A percentile compares a stretch with the other conserved stretches of the same genome.
Evolutionary conservation across 2,797 vertebrate genomes (phyloP).

Genomic region (Menidia menidia): DNA sequence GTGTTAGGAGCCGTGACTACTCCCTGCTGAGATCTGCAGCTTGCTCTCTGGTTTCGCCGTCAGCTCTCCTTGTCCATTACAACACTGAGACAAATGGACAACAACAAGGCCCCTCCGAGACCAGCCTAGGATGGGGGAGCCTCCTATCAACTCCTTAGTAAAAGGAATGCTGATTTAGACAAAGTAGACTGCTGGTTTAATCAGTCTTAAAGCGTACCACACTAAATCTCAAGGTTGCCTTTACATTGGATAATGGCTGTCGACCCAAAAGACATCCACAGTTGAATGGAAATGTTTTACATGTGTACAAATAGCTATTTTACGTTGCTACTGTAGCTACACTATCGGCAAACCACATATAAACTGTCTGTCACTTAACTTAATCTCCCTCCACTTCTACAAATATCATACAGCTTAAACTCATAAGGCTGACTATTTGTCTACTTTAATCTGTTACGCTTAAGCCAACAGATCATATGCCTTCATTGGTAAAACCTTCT

Average conservation of each 20-base stretch:
- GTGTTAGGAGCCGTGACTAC: slow-evolving; percentile 5
- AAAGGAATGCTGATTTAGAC: slow-evolving; percentile 10
- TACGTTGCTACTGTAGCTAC: no score
- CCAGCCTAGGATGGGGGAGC: neutral
- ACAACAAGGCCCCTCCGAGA: slow-evolving; percentile 35
- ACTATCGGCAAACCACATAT: no score
- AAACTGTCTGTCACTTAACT: neutral
- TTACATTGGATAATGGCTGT: no score
- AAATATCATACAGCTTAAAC: neutral
- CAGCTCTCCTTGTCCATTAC: slow-evolving; percentile 19
- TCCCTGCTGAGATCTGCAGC: slow-evolving; percentile 31
- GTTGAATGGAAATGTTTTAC: no score
- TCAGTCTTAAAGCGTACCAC: no score
- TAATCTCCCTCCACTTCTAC: neutral
- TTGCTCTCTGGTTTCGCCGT: slow-evolving; percentile 26
- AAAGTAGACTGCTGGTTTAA: neutral
- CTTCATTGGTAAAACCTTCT: no score
- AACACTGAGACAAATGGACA: slow-evolving; percentile 26
- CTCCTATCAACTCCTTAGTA: neutral
- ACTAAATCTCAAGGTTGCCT: no score
- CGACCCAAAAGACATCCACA: no score
- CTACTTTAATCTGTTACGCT: neutral
- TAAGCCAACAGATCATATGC: neutral
- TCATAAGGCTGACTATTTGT: neutral
- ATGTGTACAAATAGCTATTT: no score